These are phyloP conservation scores for Odontomachus brunneus DNA, from an alignment of 1,140 invertebrate species.

Conservation along the genomic window DNA sequence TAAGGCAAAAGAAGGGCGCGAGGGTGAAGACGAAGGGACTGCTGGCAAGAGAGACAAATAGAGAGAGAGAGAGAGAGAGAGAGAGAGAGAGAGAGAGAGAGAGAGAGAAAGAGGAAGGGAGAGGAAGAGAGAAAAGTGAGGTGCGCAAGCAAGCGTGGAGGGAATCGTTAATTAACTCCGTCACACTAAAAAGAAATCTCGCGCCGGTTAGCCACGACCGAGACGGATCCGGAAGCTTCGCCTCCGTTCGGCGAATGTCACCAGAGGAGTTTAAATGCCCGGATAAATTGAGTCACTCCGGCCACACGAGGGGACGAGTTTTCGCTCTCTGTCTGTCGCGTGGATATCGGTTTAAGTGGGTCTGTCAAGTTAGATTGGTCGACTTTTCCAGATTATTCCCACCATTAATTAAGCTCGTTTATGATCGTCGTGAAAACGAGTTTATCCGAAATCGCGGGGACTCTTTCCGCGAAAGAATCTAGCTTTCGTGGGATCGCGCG, in stretches of 20 bases:
- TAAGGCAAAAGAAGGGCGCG: background rate
- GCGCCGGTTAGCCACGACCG: conserved; percentile 19
- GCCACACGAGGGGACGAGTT: no score
- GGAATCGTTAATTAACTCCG: conserved; percentile 70
- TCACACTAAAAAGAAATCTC: conserved; percentile 42
- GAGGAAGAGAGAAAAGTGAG: background rate
- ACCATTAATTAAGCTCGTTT: conserved; percentile 55
- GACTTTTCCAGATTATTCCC: conserved; percentile 41
- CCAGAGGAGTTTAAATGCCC: conserved; percentile 28
- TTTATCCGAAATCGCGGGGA: conserved; percentile 32
- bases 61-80: no score
- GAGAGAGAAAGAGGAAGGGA: no score
- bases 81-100: background rate
- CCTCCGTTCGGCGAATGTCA: conserved; percentile 45
- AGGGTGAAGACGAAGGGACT: background rate
- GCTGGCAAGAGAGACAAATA: no score
- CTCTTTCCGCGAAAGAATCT: background rate
- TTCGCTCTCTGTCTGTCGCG: background rate
- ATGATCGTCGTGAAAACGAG: conserved; percentile 41
- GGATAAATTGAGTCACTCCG: conserved; percentile 19
- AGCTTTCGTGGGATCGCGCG: no score
- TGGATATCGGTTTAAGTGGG: conserved; percentile 2
- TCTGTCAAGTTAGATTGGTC: conserved; percentile 59
- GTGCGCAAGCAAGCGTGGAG: background rate
- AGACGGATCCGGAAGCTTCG: background rate